phyloP scores from a whole-genome alignment of 2,113 vertebrate genomes.

The Mesitornis unicolor region DNA sequence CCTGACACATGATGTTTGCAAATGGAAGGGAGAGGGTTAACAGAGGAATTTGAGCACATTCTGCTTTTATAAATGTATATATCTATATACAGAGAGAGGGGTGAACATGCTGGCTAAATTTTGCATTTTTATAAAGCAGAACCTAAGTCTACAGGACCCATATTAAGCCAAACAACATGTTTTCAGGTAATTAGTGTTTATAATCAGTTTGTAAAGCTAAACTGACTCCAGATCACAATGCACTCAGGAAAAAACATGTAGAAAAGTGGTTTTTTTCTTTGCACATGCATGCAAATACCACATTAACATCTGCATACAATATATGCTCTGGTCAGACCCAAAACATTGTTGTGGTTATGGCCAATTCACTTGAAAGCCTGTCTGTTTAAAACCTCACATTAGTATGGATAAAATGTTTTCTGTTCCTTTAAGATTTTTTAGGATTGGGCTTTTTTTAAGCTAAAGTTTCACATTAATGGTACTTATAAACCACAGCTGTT shows the following conservation, averaged over 20 bases:
- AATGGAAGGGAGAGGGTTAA: not conserved
- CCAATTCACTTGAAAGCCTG: constrained; percentile 74
- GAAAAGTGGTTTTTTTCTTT: constrained; percentile 14
- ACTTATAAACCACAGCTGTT: constrained; percentile 52
- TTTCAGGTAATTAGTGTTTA: constrained; percentile 50
- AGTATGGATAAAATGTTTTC: constrained; percentile 56
- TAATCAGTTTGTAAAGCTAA: constrained; percentile 52
- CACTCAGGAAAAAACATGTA: constrained; percentile 17
- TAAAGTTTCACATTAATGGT: not conserved
- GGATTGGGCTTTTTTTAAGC: not conserved
- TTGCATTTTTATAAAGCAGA: not conserved
- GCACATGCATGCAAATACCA: constrained; percentile 69
- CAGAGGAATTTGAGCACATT: not conserved
- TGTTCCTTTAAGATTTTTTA: constrained; percentile 51
- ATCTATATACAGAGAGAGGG: not conserved
- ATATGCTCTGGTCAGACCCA: constrained; percentile 67
- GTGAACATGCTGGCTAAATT: not conserved
- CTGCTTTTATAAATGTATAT: accelerated
- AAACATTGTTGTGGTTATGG: constrained; percentile 76
- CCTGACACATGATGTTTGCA: accelerated
- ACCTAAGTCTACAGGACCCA: not conserved
- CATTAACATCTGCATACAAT: constrained; percentile 79
- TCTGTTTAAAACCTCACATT: constrained; percentile 51
- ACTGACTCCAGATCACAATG: not conserved
- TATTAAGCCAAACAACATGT: constrained; percentile 23